phyloP scores from a whole-genome alignment of 2,888 invertebrate genomes.

The Galeopsomyia nigrocyanea region DNA sequence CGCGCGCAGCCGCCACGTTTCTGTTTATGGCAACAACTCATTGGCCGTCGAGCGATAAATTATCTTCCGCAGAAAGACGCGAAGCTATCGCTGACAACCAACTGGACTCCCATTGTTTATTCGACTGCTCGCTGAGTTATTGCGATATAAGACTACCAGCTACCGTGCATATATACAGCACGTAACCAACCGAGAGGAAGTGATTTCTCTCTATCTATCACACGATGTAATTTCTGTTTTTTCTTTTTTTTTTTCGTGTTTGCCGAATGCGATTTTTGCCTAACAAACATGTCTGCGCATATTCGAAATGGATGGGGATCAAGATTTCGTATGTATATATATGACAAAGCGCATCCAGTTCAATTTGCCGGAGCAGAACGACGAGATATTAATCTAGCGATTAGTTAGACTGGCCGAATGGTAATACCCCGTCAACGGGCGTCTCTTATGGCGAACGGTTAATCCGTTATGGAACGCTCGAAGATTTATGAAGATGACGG shows the following conservation, averaged over 20 bases:
- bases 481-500: conserved; percentile 47
- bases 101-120: conserved; percentile 33
- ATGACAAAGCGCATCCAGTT: conserved; percentile 12
- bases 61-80: conserved; percentile 18
- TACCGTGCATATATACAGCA: conserved; percentile 2
- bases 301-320: too few relatives aligned
- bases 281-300: too few relatives aligned
- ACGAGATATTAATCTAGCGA: conserved; percentile 37
- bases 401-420: conserved; percentile 19
- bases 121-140: conserved; percentile 32
- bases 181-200: conserved; percentile 18
- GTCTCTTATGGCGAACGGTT: conserved; percentile 31
- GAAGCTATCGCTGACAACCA: background rate
- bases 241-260: too few relatives aligned
- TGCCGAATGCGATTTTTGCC: too few relatives aligned
- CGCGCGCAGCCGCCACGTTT: background rate
- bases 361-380: conserved; percentile 12
- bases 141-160: conserved; percentile 14
- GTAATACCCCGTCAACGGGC: conserved; percentile 34
- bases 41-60: conserved; percentile 42
- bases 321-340: too few relatives aligned
- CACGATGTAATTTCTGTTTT: too few relatives aligned
- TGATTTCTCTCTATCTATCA: conserved; percentile 33
- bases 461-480: conserved; percentile 41
- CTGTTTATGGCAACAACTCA: conserved; percentile 45